A percentile compares a stretch with the other conserved stretches of the same genome.
These are phyloP conservation scores for Cryptus viduatorius DNA, from an alignment of 2,888 invertebrate genomes.

Conservation along the genomic window DNA sequence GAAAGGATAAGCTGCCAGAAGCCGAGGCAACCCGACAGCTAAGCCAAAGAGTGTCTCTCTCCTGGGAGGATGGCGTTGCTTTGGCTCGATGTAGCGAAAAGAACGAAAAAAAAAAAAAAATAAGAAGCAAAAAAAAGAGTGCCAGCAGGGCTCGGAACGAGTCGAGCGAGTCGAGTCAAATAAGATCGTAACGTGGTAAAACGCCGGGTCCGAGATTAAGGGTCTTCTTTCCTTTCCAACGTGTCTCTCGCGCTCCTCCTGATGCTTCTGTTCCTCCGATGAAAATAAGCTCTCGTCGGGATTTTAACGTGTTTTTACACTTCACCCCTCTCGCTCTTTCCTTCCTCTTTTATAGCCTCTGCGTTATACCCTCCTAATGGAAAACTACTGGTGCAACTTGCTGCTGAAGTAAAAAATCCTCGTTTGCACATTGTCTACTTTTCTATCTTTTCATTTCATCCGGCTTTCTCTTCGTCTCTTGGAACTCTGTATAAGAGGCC, in stretches of 20 bases:
- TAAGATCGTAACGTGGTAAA: constrained; percentile 65
- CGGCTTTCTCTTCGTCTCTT: background rate
- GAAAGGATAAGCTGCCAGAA: constrained; percentile 54
- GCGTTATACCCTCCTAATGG: constrained; percentile 41
- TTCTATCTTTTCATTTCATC: background rate
- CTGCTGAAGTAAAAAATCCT: constrained; percentile 10
- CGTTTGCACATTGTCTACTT: background rate
- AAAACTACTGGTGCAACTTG: constrained; percentile 40
- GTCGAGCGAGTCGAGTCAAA: constrained; percentile 56
- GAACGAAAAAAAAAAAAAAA: constrained; percentile 25
- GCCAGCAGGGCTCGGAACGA: constrained; percentile 18
- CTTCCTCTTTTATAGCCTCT: constrained; percentile 30
- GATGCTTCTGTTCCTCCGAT: constrained; percentile 34
- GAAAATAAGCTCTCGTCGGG: constrained; percentile 54
- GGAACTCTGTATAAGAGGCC: background rate
- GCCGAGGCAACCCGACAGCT: constrained; percentile 35
- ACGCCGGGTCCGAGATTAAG: constrained; percentile 57
- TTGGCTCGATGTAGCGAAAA: constrained; percentile 15
- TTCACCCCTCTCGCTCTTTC: background rate
- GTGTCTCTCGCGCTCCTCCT: constrained; percentile 33
- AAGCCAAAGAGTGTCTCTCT: constrained; percentile 58
- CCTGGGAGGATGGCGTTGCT: constrained; percentile 19
- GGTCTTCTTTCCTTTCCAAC: constrained; percentile 46
- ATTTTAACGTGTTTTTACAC: constrained; percentile 52
- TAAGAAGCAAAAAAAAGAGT: constrained; percentile 7